These are phyloP conservation scores for Melanocharis versteri DNA, from an alignment of 2,113 vertebrate genomes.

Conservation along the genomic window DNA sequence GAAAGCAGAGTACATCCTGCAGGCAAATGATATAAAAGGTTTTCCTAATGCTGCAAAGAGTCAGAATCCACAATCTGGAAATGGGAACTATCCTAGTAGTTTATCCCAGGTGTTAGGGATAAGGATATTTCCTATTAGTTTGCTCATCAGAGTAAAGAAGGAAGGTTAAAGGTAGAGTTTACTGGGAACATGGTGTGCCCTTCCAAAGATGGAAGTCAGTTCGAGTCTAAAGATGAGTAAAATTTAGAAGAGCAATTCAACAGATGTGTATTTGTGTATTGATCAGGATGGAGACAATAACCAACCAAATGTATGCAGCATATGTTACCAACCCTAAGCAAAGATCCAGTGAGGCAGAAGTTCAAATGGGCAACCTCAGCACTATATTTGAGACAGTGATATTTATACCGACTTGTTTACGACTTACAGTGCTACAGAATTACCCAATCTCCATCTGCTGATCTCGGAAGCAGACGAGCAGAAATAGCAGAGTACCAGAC, in stretches of 20 bases:
- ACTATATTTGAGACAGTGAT: not conserved
- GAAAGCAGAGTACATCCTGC: not conserved
- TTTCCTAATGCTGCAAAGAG: not conserved
- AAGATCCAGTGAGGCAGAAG: not conserved
- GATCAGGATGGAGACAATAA: not conserved
- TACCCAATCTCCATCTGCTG: slow-evolving; percentile 55
- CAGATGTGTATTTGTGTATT: not conserved
- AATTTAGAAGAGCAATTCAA: not conserved
- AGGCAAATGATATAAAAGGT: not conserved
- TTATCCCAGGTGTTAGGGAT: not conserved
- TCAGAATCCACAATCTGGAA: not conserved
- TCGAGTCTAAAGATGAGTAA: not conserved
- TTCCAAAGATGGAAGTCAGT: not conserved
- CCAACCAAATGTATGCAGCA: not conserved
- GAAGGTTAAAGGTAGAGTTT: not conserved
- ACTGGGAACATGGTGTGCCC: accelerated
- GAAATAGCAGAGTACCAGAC: slow-evolving; percentile 27
- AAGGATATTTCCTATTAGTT: not conserved
- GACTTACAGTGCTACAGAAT: not conserved
- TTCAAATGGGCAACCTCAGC: slow-evolving; percentile 18
- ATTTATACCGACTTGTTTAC: slow-evolving; percentile 35
- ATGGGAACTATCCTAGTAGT: not conserved
- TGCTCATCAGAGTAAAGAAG: not conserved
- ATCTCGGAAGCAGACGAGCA: not conserved
- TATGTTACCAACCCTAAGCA: not conserved